phyloP scores from a whole-genome alignment of 2,797 vertebrate genomes.

The Serranus cabrilla region DNA sequence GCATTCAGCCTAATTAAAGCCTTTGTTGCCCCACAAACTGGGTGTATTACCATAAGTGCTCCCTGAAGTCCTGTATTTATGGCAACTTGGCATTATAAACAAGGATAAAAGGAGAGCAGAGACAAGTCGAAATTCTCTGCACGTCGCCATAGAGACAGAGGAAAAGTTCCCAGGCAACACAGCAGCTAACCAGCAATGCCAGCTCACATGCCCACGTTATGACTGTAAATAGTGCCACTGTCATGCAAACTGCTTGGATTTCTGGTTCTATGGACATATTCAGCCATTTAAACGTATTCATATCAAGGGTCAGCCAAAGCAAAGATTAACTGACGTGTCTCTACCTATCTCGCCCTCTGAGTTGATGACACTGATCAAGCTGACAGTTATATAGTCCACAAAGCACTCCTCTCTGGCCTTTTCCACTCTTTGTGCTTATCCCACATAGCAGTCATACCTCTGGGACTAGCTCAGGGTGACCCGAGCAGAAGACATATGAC shows the following conservation, averaged over 20 bases:
- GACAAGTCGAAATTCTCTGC: conserved; percentile 66
- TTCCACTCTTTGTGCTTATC: conserved; percentile 26
- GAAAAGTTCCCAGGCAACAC: conserved; percentile 70
- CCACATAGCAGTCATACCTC: conserved; percentile 64
- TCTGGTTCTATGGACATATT: background rate
- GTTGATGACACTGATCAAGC: conserved; percentile 45
- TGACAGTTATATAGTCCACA: conserved; percentile 51
- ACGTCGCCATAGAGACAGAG: conserved; percentile 73
- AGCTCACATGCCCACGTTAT: conserved; percentile 39
- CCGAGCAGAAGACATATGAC: conserved; percentile 71
- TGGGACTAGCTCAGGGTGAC: conserved; percentile 67
- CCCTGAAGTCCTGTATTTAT: conserved; percentile 77
- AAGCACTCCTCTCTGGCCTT: conserved; percentile 26
- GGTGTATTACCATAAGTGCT: conserved; percentile 75
- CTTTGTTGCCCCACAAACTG: conserved; percentile 79
- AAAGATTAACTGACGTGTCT: background rate
- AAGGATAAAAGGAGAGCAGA: conserved; percentile 72
- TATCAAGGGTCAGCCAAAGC: background rate
- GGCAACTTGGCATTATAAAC: conserved; percentile 84
- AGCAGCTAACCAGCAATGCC: conserved; percentile 50
- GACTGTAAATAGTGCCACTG: conserved; percentile 27
- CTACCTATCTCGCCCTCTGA: background rate
- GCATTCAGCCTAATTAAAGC: conserved; percentile 82
- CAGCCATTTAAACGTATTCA: background rate
- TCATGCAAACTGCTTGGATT: conserved; percentile 32